Evolutionary conservation across 2,888 invertebrate species (phyloP).

Genomic region (Conus canariensis): DNA sequence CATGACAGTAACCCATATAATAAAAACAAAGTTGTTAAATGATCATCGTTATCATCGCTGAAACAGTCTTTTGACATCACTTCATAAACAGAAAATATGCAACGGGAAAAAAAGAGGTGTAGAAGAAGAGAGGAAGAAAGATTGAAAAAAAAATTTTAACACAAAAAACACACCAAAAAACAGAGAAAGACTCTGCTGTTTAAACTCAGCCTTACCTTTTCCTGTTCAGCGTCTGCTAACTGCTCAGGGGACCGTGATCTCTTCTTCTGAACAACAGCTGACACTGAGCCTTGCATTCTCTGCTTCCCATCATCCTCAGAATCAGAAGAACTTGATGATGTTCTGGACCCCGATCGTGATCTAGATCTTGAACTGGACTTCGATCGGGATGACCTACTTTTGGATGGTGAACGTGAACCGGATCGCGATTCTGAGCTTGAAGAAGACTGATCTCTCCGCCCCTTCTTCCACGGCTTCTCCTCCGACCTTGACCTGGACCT

Average conservation of each 20-base stretch:
- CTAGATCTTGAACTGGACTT: slow-evolving; percentile 56
- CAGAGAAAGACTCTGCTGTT: too few relatives aligned
- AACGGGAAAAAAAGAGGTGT: too few relatives aligned
- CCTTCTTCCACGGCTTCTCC: slow-evolving; percentile 36
- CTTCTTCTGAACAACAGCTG: neutral
- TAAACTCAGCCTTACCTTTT: neutral
- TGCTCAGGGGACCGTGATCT: slow-evolving; percentile 1
- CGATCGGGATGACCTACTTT: slow-evolving; percentile 28
- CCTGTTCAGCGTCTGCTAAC: neutral
- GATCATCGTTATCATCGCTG: too few relatives aligned
- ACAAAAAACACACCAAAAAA: too few relatives aligned
- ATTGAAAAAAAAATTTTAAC: too few relatives aligned
- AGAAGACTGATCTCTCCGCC: slow-evolving; percentile 41
- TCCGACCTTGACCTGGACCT: slow-evolving; percentile 57
- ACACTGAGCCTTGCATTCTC: neutral
- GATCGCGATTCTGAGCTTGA: slow-evolving; percentile 56
- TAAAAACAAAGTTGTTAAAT: too few relatives aligned
- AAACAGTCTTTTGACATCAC: too few relatives aligned
- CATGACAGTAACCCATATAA: too few relatives aligned
- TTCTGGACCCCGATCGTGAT: slow-evolving; percentile 30
- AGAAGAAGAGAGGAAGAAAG: too few relatives aligned
- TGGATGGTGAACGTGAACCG: slow-evolving; percentile 34
- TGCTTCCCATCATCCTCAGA: slow-evolving; percentile 48
- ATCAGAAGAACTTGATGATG: slow-evolving; percentile 54
- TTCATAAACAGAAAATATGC: too few relatives aligned